Evolutionary conservation across 2,113 vertebrate genomes (phyloP).

Genomic region (Eulacestoma nigropectus): DNA sequence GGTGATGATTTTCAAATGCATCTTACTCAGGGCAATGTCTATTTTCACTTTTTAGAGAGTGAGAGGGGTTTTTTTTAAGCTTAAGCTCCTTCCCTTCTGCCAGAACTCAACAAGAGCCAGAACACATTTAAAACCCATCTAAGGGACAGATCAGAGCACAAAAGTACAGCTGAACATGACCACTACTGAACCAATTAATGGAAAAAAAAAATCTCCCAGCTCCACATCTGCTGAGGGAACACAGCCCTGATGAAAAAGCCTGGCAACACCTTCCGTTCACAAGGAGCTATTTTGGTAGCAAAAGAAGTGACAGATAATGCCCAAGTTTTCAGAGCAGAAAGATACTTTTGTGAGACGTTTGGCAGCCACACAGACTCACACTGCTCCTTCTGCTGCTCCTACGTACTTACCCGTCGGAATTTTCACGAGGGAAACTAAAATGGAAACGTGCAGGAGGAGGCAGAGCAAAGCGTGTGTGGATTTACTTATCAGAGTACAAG

Average conservation of each 20-base stretch:
- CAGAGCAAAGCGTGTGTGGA: background rate
- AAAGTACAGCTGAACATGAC: background rate
- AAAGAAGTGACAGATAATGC: background rate
- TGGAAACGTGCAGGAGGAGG: background rate
- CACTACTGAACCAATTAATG: background rate
- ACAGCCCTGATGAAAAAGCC: background rate
- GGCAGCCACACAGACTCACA: background rate
- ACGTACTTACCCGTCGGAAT: background rate
- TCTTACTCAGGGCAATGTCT: background rate
- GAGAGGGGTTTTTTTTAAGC: background rate
- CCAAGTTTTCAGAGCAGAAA: background rate
- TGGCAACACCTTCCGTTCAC: background rate
- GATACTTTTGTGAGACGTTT: background rate
- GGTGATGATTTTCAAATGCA: background rate
- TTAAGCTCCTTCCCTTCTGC: background rate
- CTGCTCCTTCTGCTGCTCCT: background rate
- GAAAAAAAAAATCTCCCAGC: background rate
- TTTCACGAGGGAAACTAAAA: conserved; percentile 3
- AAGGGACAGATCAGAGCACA: background rate
- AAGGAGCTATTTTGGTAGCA: background rate
- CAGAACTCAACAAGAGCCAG: background rate
- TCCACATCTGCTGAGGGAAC: background rate
- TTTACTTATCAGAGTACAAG: background rate
- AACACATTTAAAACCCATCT: background rate
- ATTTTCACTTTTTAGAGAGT: background rate